Percentiles rank a stretch among this genome's conserved stretches.
These are phyloP conservation scores for Acronicta psi DNA, from an alignment of 2,888 invertebrate genomes.

Conservation along the genomic window DNA sequence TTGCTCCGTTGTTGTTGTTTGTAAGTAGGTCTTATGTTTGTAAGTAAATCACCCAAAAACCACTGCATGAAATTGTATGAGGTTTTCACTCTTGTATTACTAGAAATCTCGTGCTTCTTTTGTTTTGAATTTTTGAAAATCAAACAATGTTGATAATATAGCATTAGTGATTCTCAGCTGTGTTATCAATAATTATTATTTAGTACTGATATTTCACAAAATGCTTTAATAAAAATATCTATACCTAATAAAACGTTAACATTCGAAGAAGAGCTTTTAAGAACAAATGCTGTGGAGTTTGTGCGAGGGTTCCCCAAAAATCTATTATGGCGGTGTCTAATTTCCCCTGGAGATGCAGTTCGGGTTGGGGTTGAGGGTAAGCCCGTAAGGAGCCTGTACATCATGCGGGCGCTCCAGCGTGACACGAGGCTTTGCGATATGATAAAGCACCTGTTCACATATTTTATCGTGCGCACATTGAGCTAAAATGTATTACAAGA, in stretches of 20 bases:
- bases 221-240: too few relatives aligned
- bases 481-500: constrained; percentile 75
- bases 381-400: constrained; percentile 82
- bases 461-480: constrained; percentile 82
- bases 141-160: too few relatives aligned
- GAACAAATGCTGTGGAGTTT: constrained; percentile 35
- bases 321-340: constrained; percentile 78
- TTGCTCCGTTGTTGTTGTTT: too few relatives aligned
- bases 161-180: too few relatives aligned
- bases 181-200: too few relatives aligned
- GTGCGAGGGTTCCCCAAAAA: constrained; percentile 63
- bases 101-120: too few relatives aligned
- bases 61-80: too few relatives aligned
- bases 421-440: constrained; percentile 84
- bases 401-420: constrained; percentile 76
- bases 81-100: too few relatives aligned
- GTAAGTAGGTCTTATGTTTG: too few relatives aligned
- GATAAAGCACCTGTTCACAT: constrained; percentile 86
- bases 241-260: constrained; percentile 28
- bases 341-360: constrained; percentile 69
- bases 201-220: too few relatives aligned
- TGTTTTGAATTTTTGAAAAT: too few relatives aligned
- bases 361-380: constrained; percentile 69
- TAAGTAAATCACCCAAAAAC: too few relatives aligned
- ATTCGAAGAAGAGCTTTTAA: constrained; percentile 23